Base-by-base conservation (phyloP, 2,888 invertebrate genomes). In the Hemithea aestivaria region DNA sequence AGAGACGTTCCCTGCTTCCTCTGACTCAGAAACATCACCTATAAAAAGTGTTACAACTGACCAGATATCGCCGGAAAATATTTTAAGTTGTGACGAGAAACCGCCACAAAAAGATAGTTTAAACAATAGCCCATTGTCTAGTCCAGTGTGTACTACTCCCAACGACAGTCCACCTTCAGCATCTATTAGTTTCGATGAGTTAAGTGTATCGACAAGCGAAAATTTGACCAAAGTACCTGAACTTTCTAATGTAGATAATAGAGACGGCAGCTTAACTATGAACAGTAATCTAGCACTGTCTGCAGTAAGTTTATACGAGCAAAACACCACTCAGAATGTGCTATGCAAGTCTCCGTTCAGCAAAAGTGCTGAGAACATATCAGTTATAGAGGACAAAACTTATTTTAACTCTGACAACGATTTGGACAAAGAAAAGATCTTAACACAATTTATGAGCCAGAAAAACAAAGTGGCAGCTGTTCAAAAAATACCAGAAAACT, bases 361-460 rank as follows among this genome's bases (percentile, higher is more conserved):
- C 31, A 67, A 58, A 25, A 85, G 84, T 40, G 82, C 73, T 30
- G 85, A 85, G 52, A 78, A 84, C 48, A 69, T 85, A 54, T 67
- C 66, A 10, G 51, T 41, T 6, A 45, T 55, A 5, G 52, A 54
- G 2, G 51, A 56, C 21, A 48, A 52, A 16, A 23, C 28, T 4
- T 51, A 39, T 21, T 34, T 37, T 22, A 39, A 62, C 40, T 48
- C 51, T 42, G 50, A 59, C 1, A 70, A 68, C 44, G 66, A 70
- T 6, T 46, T 83, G 5, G 71, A 84, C 40, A 53, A 67, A 10
- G 76, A 79, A 1, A 51, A 73, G 48, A 78, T 85, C 33, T 48
- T 87, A 2, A 62, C 74, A 2, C 65, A 84, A 32, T 85, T 80
- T 33, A 40, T 59, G 0, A 66, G 45, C 8, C 73, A 84, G 21